Percentiles rank a stretch among this genome's conserved stretches.
Evolutionary conservation across 2,888 invertebrate genomes (phyloP).

Genomic region (Sycophila texana): DNA sequence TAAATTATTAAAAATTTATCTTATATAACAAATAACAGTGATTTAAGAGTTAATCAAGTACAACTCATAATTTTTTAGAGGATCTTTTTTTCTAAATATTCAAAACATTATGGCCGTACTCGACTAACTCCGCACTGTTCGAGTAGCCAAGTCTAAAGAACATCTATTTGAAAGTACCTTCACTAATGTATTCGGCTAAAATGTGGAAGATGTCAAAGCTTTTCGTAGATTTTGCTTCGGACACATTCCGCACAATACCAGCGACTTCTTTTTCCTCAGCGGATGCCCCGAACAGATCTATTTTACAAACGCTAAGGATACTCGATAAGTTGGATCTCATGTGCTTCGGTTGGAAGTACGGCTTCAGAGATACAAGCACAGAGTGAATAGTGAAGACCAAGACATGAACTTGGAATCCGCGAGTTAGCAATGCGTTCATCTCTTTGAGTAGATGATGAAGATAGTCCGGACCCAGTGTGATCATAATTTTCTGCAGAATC

Average conservation of each 20-base stretch:
- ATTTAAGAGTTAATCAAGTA: too few relatives aligned
- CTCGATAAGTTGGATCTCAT: constrained; percentile 87
- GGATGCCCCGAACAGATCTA: constrained; percentile 91
- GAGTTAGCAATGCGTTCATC: constrained; percentile 86
- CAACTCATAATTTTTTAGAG: neutral
- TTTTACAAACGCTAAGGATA: constrained; percentile 87
- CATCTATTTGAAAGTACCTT: constrained; percentile 69
- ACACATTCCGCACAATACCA: constrained; percentile 87
- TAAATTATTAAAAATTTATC: neutral
- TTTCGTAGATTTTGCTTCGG: constrained; percentile 90
- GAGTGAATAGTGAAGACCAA: constrained; percentile 92
- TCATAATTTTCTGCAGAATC: constrained; percentile 94
- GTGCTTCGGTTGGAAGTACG: constrained; percentile 84
- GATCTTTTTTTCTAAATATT: too few relatives aligned
- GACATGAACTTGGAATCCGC: constrained; percentile 96
- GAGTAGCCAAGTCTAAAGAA: too few relatives aligned
- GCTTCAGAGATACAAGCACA: constrained; percentile 85
- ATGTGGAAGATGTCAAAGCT: constrained; percentile 91
- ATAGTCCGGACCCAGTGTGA: constrained; percentile 89
- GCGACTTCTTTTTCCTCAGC: constrained; percentile 95
- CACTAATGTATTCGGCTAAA: constrained; percentile 86
- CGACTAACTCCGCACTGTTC: too few relatives aligned
- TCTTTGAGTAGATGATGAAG: constrained; percentile 87
- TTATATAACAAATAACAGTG: constrained; percentile 1
- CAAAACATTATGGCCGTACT: too few relatives aligned